Conservation (phyloP, 2,888 invertebrate genomes). For the Drosophila pegasa region DNA sequence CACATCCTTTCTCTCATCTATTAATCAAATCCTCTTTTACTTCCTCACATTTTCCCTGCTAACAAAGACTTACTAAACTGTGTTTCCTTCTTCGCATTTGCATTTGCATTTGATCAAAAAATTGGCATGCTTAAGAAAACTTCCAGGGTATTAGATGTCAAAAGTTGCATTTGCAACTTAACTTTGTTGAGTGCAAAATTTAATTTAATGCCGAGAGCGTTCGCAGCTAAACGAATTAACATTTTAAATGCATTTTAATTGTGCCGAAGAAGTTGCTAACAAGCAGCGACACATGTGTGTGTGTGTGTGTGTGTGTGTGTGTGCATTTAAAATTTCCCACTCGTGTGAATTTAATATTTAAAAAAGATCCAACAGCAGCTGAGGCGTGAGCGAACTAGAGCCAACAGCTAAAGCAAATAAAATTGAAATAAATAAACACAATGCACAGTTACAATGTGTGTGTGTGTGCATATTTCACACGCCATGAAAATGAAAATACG, state of each 20-base stretch:
- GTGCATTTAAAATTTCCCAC: slow-evolving; percentile 8
- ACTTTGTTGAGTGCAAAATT: slow-evolving; percentile 53
- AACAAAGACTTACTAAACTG: neutral
- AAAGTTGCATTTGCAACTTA: slow-evolving; percentile 48
- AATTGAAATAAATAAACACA: slow-evolving; percentile 28
- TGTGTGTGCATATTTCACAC: slow-evolving; percentile 48
- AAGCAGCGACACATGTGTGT: slow-evolving; percentile 20
- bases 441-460: slow-evolving; percentile 10
- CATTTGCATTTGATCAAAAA: slow-evolving; percentile 6
- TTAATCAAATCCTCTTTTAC: too few relatives aligned
- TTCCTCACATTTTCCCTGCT: neutral
- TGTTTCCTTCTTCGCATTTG: neutral
- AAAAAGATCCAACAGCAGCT: slow-evolving; percentile 2
- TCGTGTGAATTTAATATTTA: slow-evolving; percentile 21
- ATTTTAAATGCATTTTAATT: slow-evolving; percentile 60
- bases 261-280: slow-evolving; percentile 37
- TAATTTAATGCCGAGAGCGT: slow-evolving; percentile 40
- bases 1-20: too few relatives aligned
- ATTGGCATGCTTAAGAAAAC: neutral
- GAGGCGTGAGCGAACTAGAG: slow-evolving; percentile 18
- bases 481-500: slow-evolving; percentile 56
- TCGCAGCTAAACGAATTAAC: slow-evolving; percentile 51
- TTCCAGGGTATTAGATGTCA: slow-evolving; percentile 34
- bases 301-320: neutral
- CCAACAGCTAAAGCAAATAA: slow-evolving; percentile 35